Base-by-base conservation (phyloP, 2,888 invertebrate species). In the Dinocampus coccinellae region DNA sequence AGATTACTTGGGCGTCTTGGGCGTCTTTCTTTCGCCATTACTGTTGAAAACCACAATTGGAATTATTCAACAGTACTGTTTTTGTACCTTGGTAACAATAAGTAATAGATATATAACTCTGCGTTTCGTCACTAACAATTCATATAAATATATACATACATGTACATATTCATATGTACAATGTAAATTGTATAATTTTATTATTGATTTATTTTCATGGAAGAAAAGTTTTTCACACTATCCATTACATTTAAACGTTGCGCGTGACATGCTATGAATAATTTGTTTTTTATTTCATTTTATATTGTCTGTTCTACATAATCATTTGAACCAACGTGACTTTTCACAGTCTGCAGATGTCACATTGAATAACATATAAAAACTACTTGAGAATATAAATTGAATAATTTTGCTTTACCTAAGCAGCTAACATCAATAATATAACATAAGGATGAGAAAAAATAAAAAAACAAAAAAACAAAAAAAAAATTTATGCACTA, bases 1-100 rank as follows among this genome's bases (percentile, higher is more conserved):
- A 42, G 39, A 24, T 62, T 62, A n/a, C 62, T 62, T 24, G 62
- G 62, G 39, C 42, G 24, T 62, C 42, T 62, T n/a, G n/a, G n/a
- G n/a, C n/a, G n/a, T n/a, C n/a, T 39, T 62, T 42, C 22, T 26
- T 11, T 13, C 29, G n/a, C 34, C 36, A 62, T 42, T 62, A 39
- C 13, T 62, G 42, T 24, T 39, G n/a, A 13, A 62, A n/a, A 34
- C 33, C 62, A 39, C n/a, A 3, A 62, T 1, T 16, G 9, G 62
- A 62, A 62, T 62, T 39, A 62, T 62, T 62, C 42, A 62, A 60
- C 3, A 60, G 36, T 16, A 34, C 16, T 34, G 16, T 60, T 20
- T 60, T 9, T 11, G 11, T n/a, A 55, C 55, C 11, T 0, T 24
- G 26, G 9, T 7, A 16, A 47, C 47, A 47, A 47, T 16, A 47